Base-by-base conservation (phyloP, 1,140 invertebrate genomes). In the Ceratosolen fusciceps region DNA sequence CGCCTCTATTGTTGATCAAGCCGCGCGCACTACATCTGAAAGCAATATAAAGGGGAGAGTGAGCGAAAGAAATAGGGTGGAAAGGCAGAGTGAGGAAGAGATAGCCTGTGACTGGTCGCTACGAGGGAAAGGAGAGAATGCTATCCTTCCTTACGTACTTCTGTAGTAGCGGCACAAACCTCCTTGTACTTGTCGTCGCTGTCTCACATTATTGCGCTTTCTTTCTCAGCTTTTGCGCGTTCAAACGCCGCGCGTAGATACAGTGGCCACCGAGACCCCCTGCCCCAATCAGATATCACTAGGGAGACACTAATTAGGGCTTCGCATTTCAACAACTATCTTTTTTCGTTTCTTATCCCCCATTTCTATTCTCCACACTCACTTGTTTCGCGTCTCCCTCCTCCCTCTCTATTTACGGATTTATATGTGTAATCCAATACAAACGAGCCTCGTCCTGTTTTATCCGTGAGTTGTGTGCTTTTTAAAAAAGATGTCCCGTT, bases 1-100 rank as follows among this genome's bases (percentile, higher is more conserved):
- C 86, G 86, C 81, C 85, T 74, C 85, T 86, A 81, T 79, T 82
- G 81, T 80, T 74, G 70, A 79, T 78, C 79, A 39, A 43, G 62
- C 80, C 24, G 70, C 47, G 65, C 75, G 26, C 19, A 43, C 74
- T 12, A 37, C 2, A 26, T 39, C 74, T 37, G 54, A 26, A 8
- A 31, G 39, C 3, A 47, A 26, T 47, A 34, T 1, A 72, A 54
- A n/a, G n/a, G n/a, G 24, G 67, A 43, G 31, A 31, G 10, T 14
- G 49, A 21, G 21, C 21, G 49, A 52, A n/a, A n/a, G 10, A 8
- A 21, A 54, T 5, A 72, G 29, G n/a, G n/a, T 2, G n/a, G 67
- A 43, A 14, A 31, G 10, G 24, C 52, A 60, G 49, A 16, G 34
- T 4, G 39, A 31, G n/a, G 21, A 14, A 47, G 26, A n/a, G n/a